phyloP scores from a whole-genome alignment of 1,140 invertebrate genomes.

The Philotrypesis tridentata region DNA sequence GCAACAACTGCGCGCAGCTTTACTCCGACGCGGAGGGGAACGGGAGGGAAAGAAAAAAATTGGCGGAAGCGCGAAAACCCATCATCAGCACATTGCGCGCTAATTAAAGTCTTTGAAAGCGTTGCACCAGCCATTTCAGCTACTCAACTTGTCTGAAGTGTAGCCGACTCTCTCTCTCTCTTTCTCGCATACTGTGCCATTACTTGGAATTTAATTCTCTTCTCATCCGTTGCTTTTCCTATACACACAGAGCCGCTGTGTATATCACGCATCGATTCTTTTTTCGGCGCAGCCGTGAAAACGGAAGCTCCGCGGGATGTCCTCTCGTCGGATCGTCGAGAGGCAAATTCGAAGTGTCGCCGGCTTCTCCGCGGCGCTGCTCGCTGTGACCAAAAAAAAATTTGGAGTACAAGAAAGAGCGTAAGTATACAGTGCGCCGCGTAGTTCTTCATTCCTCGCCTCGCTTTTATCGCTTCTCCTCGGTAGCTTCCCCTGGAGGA shows the following conservation, averaged over 20 bases:
- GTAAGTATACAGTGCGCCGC: not conserved
- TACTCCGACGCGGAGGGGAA: no score
- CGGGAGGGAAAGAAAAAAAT: not conserved
- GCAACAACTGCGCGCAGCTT: no score
- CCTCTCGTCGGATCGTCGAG: no score
- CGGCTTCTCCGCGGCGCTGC: no score
- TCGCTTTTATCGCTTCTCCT: slow-evolving; percentile 21
- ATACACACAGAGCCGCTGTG: no score
- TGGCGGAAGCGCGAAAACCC: not conserved
- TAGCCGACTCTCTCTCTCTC: slow-evolving; percentile 30
- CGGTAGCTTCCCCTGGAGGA: slow-evolving; percentile 19
- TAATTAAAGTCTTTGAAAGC: slow-evolving; percentile 35
- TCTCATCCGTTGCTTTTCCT: not conserved
- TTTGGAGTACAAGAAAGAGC: not conserved
- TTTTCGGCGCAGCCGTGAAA: no score
- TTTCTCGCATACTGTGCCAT: slow-evolving; percentile 4
- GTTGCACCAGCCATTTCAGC: slow-evolving; percentile 12
- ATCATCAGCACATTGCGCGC: slow-evolving; percentile 19
- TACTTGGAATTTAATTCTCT: slow-evolving; percentile 25
- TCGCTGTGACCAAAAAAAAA: not conserved
- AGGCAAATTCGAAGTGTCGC: no score
- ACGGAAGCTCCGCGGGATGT: no score
- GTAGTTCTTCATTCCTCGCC: not conserved
- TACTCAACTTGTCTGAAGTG: slow-evolving; percentile 34
- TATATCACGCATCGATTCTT: not conserved